A percentile compares a stretch with the other conserved stretches of the same genome.
Evolutionary conservation across 1,140 invertebrate genomes (phyloP).

Genomic region (Ceratosolen fusciceps): DNA sequence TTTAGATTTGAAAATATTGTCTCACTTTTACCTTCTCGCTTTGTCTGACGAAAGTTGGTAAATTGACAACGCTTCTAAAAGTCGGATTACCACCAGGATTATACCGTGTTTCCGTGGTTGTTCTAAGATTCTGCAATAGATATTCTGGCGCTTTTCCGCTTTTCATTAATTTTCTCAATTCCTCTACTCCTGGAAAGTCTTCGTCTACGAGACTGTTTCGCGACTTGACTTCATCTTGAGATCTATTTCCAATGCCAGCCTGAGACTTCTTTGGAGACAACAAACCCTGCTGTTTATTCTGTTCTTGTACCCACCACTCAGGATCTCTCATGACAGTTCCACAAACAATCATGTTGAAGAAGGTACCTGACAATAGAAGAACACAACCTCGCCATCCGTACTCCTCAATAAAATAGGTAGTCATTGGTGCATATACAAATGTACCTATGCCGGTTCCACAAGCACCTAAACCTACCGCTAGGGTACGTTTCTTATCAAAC

Average conservation of each 20-base stretch:
- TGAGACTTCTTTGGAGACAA: constrained; percentile 60
- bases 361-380: constrained; percentile 84
- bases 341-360: constrained; percentile 87
- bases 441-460: constrained; percentile 93
- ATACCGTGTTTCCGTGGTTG: constrained; percentile 66
- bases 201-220: constrained; percentile 63
- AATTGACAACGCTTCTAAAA: constrained; percentile 77
- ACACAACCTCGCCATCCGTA: constrained; percentile 84
- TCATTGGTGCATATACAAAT: constrained; percentile 85
- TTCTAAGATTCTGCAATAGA: constrained; percentile 76
- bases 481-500: constrained; percentile 91
- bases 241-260: not conserved
- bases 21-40: constrained; percentile 75
- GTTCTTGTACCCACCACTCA: constrained; percentile 81
- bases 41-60: constrained; percentile 81
- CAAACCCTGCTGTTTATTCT: constrained; percentile 66
- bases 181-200: constrained; percentile 76
- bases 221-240: not conserved
- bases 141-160: constrained; percentile 78
- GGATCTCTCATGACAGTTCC: constrained; percentile 90
- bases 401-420: constrained; percentile 76
- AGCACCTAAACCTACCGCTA: constrained; percentile 94
- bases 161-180: constrained; percentile 77
- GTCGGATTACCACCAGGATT: constrained; percentile 61
- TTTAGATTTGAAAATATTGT: too few species aligned